These are phyloP conservation scores for Catharus ustulatus DNA, from an alignment of 2,797 vertebrate species.

Conservation along the genomic window DNA sequence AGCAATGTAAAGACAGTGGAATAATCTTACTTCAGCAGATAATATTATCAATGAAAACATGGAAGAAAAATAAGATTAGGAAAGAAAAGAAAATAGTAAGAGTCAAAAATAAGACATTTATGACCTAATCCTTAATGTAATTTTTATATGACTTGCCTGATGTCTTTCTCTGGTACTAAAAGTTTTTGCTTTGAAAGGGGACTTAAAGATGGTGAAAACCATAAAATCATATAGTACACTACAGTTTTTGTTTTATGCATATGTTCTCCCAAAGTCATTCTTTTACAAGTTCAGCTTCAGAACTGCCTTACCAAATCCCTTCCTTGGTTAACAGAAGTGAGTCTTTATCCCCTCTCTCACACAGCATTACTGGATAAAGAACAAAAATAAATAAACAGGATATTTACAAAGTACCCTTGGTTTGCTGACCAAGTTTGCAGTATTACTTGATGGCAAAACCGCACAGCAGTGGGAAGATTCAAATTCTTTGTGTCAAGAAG, in stretches of 20 bases:
- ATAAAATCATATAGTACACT: background rate
- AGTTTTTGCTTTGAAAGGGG: background rate
- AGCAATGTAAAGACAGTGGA: background rate
- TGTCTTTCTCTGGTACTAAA: background rate
- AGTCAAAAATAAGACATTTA: background rate
- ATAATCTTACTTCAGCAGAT: background rate
- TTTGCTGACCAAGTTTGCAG: background rate
- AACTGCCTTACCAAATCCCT: background rate
- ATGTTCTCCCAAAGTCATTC: background rate
- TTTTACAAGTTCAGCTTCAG: background rate
- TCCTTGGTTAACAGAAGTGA: background rate
- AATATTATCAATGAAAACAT: background rate
- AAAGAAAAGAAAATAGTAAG: background rate
- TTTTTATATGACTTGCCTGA: background rate
- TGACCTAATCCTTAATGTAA: background rate
- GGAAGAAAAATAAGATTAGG: background rate
- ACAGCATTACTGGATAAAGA: background rate
- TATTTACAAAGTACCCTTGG: background rate
- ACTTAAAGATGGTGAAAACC: background rate
- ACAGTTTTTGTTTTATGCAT: background rate
- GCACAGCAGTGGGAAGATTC: background rate
- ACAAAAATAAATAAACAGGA: background rate
- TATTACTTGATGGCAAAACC: background rate
- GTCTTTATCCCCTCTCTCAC: rapidly evolving
- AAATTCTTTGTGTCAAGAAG: conserved; percentile 49